Evolutionary conservation across 2,888 invertebrate genomes (phyloP).

Genomic region (Amphipyra tragopoginis): DNA sequence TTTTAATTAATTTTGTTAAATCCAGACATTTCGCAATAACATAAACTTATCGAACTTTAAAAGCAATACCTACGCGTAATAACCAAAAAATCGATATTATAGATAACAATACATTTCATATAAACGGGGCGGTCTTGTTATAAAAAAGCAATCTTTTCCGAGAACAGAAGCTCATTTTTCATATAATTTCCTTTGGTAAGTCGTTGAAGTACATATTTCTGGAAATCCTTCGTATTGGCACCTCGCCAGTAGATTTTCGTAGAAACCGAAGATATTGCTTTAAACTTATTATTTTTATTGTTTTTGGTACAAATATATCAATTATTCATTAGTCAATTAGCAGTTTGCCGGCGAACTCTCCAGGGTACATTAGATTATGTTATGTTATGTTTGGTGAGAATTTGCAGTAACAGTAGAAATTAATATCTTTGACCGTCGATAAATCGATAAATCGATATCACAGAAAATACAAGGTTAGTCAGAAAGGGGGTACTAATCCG

Average conservation of each 20-base stretch:
- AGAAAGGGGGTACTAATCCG: too few relatives aligned
- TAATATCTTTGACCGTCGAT: background rate
- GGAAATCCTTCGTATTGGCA: constrained; percentile 39
- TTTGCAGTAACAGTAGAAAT: background rate
- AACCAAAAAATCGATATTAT: background rate
- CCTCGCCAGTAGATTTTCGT: constrained; percentile 28
- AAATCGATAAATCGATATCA: too few relatives aligned
- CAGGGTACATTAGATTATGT: background rate
- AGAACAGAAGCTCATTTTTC: constrained; percentile 38
- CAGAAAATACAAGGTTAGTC: too few relatives aligned
- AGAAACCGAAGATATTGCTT: constrained; percentile 17
- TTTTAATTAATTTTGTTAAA: too few relatives aligned
- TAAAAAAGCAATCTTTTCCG: constrained; percentile 30
- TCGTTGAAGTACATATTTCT: constrained; percentile 38
- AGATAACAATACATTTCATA: constrained; percentile 10
- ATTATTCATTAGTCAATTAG: constrained; percentile 20
- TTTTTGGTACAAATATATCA: background rate
- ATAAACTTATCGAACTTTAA: background rate
- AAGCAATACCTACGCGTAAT: background rate
- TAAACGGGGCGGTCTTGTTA: constrained; percentile 1
- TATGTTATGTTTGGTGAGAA: background rate
- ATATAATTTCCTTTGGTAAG: constrained; percentile 30
- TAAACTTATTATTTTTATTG: constrained; percentile 22
- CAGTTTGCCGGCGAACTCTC: constrained; percentile 4
- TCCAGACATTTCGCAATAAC: too few relatives aligned